Evolutionary conservation across 2,888 invertebrate species (phyloP), one percentile per base, ranked within the genome.

Genomic region (Zhengitettix transpicula): DNA sequence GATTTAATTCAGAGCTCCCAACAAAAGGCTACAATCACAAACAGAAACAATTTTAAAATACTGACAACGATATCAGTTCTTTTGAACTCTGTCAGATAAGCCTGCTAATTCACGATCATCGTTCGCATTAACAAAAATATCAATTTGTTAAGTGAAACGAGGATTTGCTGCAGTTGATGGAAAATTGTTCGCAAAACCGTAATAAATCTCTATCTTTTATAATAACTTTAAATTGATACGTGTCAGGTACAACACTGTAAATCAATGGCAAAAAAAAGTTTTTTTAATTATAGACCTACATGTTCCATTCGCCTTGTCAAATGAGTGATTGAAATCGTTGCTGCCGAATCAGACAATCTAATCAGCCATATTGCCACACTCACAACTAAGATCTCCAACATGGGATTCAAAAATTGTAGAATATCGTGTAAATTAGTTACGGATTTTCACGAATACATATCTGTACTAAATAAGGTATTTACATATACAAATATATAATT

Each of bases 211-310:
- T 16, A 55, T 55, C 16, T 55, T 55, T 55, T 55, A 55, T 41
- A 55, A 55, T 55, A 55, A 55, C 55, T 55, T 55, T 55, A 55
- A 55, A 40, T 14, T 16, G 52, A 52, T 40, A 41, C 55, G 55
- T 40, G 55, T 55, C 55, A 55, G 55, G 40, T 55, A 55, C 55
- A 55, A 55, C 55, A 55, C 41, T 55, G 55, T 55, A 55, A 55
- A 55, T 55, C 55, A 55, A 41, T 40, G 40, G 40, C 14, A 40
- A 40, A n/a, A n/a, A 55, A 55, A 40, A 55, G 28, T 28, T 40
- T 55, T 55, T 55, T 55, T 55, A 55, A 55, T 55, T 55, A 55
- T 55, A 28, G 41, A 40, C 40, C 55, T 55, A 55, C 41, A 10
- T 55, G 55, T 55, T 55, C 55, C 40, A 55, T 55, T 55, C 55